These are phyloP conservation scores for Onychomys arenicola DNA, from an alignment of 2,797 vertebrate genomes.

Conservation along the genomic window DNA sequence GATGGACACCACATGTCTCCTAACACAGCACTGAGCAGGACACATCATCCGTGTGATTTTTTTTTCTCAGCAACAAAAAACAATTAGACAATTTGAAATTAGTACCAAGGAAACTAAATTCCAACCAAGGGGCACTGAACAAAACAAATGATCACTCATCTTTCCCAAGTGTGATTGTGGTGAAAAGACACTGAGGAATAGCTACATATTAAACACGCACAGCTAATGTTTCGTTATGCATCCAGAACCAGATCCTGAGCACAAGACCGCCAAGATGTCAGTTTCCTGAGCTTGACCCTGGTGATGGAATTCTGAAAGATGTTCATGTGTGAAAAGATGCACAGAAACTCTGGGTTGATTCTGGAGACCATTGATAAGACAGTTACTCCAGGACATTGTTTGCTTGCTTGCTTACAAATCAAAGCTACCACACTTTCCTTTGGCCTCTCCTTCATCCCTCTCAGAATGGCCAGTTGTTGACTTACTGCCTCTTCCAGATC, in stretches of 20 bases:
- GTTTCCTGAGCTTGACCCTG: neutral
- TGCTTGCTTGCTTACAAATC: neutral
- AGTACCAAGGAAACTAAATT: slow-evolving; percentile 18
- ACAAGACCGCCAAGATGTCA: neutral
- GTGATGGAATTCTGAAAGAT: neutral
- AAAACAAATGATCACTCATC: neutral
- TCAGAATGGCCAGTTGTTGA: neutral
- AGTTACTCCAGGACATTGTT: neutral
- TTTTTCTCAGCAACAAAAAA: slow-evolving; percentile 24
- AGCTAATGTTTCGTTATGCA: neutral
- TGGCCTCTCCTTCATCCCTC: neutral
- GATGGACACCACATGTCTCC: neutral
- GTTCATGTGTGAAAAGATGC: neutral
- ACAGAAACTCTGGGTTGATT: slow-evolving; percentile 1
- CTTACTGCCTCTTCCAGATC: neutral
- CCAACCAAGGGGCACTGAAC: neutral
- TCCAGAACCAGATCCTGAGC: neutral
- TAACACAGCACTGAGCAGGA: neutral
- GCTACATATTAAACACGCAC: neutral
- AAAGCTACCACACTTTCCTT: neutral
- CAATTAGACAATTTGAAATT: neutral
- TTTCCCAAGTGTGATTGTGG: neutral
- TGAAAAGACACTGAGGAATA: neutral
- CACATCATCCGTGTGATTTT: neutral
- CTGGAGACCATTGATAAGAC: neutral